Evolutionary conservation across 2,888 invertebrate species (phyloP).

Genomic region (Cremastobaeus sp.): DNA sequence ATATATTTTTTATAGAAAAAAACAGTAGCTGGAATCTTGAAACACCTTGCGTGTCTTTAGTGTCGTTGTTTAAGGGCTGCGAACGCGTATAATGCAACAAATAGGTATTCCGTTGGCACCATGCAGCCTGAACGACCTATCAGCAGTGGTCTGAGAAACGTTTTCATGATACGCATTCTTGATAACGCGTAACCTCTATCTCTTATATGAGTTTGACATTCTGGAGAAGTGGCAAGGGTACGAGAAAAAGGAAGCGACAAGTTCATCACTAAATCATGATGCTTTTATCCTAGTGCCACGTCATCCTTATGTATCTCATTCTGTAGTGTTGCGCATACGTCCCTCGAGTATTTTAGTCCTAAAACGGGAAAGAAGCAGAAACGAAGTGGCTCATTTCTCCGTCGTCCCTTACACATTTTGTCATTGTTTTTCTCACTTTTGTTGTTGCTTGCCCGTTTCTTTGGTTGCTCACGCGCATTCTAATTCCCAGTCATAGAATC

Average conservation of each 20-base stretch:
- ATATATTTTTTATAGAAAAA: too few relatives aligned
- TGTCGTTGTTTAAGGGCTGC: too few relatives aligned
- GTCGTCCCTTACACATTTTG: conserved; percentile 47
- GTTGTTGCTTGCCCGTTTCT: conserved; percentile 20
- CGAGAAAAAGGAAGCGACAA: conserved; percentile 63
- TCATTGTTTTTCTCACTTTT: conserved; percentile 30
- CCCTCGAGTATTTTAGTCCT: conserved; percentile 50
- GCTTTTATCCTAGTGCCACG: conserved; percentile 73
- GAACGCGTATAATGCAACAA: too few relatives aligned
- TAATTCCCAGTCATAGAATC: conserved; percentile 23
- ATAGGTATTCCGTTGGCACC: conserved; percentile 46
- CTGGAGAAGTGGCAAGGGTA: conserved; percentile 34
- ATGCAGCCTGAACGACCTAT: conserved; percentile 45
- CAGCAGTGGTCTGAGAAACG: conserved; percentile 36
- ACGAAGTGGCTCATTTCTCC: conserved; percentile 33
- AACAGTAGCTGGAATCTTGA: too few relatives aligned
- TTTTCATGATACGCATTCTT: conserved; percentile 38
- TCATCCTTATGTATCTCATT: conserved; percentile 67
- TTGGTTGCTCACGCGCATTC: conserved; percentile 31
- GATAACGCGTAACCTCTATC: conserved; percentile 45
- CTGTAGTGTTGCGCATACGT: conserved; percentile 45
- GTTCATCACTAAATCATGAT: conserved; percentile 77
- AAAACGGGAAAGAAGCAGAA: conserved; percentile 10
- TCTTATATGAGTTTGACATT: conserved; percentile 50
- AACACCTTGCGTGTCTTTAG: too few relatives aligned